phyloP scores from a whole-genome alignment of 2,797 vertebrate species.

The Pteronotus mesoamericanus region DNA sequence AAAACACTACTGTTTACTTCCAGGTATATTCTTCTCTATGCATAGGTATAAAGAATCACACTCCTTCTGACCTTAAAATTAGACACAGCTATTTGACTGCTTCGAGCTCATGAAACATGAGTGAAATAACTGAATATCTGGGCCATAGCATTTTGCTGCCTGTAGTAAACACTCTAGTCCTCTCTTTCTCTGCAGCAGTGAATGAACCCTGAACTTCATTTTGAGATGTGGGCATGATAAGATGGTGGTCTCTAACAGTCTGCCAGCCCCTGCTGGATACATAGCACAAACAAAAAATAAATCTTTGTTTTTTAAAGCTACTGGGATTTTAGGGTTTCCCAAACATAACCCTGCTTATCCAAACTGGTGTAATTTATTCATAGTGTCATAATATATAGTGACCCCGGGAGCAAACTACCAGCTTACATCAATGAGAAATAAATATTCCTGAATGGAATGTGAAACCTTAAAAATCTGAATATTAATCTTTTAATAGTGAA shows the following conservation, averaged over 20 bases:
- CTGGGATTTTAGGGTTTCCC: not conserved
- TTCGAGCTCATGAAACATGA: not conserved
- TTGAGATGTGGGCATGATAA: not conserved
- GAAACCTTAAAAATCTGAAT: conserved; percentile 22
- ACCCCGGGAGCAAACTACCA: conserved; percentile 32
- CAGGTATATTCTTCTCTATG: not conserved
- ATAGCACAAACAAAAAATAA: not conserved
- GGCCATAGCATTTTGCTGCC: not conserved
- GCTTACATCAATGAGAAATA: conserved; percentile 19
- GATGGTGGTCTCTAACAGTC: not conserved
- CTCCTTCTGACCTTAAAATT: not conserved
- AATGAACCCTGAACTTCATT: not conserved
- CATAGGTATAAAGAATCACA: not conserved
- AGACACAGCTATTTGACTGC: not conserved
- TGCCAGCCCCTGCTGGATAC: not conserved
- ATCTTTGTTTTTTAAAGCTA: not conserved
- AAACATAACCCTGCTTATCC: conserved; percentile 6
- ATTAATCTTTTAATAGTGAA: conserved; percentile 29
- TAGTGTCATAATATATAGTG: conserved; percentile 16
- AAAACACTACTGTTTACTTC: not conserved
- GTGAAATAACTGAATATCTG: not conserved
- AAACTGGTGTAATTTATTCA: not conserved
- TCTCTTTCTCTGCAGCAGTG: not conserved
- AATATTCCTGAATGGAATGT: not conserved
- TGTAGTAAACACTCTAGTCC: not conserved